Base-by-base conservation (phyloP, 2,888 invertebrate genomes). In the Onchidella celtica region DNA sequence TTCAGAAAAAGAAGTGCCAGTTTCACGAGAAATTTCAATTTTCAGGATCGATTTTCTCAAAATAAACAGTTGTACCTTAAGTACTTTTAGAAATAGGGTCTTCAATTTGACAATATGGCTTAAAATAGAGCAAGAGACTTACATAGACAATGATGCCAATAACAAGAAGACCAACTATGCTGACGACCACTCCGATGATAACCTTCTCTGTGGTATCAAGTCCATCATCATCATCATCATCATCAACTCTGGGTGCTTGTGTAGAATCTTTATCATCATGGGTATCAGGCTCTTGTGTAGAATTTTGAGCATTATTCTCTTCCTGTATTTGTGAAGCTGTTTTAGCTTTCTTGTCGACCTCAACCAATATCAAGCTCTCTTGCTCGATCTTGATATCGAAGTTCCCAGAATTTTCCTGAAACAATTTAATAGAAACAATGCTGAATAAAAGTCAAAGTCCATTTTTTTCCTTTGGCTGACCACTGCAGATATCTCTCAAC, bases 101-200 rank as follows among this genome's bases (percentile, higher is more conserved):
- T n/a, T n/a, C n/a, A n/a, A n/a, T n/a, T n/a, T n/a, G n/a, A n/a
- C n/a, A n/a, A n/a, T n/a, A n/a, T n/a, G n/a, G n/a, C n/a, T n/a
- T n/a, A n/a, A n/a, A n/a, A n/a, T n/a, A n/a, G n/a, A n/a, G n/a
- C n/a, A n/a, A n/a, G n/a, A n/a, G n/a, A 61, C 78, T 79, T 79
- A 79, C 78, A 69, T 38, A 79, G 17, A 21, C 17, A 29, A 79
- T 55, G 36, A 73, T 27, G 6, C 21, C 47, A 27, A 79, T 68
- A n/a, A 79, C 27, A 11, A 73, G 34, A 3, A 79, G 59, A 3
- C 65, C 79, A 21, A 73, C 73, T 17, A 27, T 65, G 24, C 79
- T 73, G 36, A 47, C 47, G 27, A 65, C 72, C 65, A 38, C 63
- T 14, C 65, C 79, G 34, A 79, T 79, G 65, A 79, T 79, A 34